A percentile compares a stretch with the other conserved stretches of the same genome.
These are phyloP conservation scores for Drosophila acutilabella DNA, from an alignment of 2,888 invertebrate species.

Conservation along the genomic window DNA sequence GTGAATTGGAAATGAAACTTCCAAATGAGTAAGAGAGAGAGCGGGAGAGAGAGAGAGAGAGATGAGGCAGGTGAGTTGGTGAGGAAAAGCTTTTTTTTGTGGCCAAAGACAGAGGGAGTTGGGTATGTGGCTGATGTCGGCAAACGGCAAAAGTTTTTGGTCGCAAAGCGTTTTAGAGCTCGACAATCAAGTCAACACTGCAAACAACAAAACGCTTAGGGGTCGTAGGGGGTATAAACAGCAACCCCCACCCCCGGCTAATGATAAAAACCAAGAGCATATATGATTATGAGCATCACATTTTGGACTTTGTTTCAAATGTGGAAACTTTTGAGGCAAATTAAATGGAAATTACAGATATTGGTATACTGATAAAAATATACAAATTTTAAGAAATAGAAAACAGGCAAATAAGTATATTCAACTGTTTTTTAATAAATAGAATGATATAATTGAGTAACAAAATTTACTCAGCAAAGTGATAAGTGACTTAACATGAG, in stretches of 20 bases:
- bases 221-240: background rate
- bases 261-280: slow-evolving; percentile 10
- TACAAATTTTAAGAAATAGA: no score
- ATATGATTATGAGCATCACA: slow-evolving; percentile 12
- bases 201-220: slow-evolving; percentile 20
- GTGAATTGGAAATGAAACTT: slow-evolving; percentile 36
- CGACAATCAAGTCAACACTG: slow-evolving; percentile 48
- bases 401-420: no score
- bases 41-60: background rate
- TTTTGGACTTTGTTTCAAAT: background rate
- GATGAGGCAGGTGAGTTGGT: background rate
- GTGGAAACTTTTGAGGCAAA: background rate
- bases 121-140: background rate
- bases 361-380: no score
- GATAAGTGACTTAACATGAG: no score
- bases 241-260: background rate
- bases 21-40: background rate
- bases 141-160: slow-evolving; percentile 51
- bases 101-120: background rate
- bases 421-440: no score
- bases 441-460: no score
- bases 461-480: no score
- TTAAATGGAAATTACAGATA: background rate
- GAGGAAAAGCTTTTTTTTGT: background rate
- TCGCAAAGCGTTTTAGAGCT: slow-evolving; percentile 51